phyloP scores from a whole-genome alignment of 2,113 vertebrate species.

The Lagenorhynchus albirostris region DNA sequence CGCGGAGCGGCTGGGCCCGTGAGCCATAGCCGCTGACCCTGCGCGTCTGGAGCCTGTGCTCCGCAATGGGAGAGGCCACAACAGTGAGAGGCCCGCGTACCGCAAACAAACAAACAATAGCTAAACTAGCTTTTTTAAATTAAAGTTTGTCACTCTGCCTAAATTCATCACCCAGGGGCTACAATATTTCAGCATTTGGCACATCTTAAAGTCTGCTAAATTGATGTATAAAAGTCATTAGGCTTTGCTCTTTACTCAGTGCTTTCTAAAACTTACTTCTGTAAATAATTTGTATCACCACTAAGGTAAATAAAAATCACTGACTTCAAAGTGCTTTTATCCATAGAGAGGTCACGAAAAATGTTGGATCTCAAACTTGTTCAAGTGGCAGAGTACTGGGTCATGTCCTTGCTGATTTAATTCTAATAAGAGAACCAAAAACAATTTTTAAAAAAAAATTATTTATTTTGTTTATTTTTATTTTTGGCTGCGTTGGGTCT shows the following conservation, averaged over 20 bases:
- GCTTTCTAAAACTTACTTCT: neutral
- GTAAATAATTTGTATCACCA: neutral
- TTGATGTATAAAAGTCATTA: neutral
- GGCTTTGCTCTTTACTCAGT: neutral
- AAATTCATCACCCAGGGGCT: neutral
- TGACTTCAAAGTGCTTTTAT: neutral
- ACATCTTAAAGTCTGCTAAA: neutral
- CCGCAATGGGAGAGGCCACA: too few species aligned
- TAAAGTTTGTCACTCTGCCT: neutral
- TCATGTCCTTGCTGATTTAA: neutral
- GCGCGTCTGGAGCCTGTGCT: too few species aligned
- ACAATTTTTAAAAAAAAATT: too few species aligned
- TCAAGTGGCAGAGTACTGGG: neutral
- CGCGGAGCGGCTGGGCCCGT: too few species aligned
- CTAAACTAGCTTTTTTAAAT: neutral
- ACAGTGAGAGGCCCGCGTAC: too few species aligned
- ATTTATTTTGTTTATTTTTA: too few species aligned
- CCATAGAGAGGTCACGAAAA: neutral
- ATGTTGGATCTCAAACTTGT: neutral
- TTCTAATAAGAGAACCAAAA: neutral
- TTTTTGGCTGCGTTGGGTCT: too few species aligned
- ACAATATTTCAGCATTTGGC: neutral
- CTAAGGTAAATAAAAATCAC: conserved; percentile 15
- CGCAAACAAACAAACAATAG: neutral
- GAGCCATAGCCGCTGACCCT: too few species aligned